These are phyloP conservation scores for Macrotus californicus DNA, from an alignment of 2,113 vertebrate genomes.

Conservation along the genomic window DNA sequence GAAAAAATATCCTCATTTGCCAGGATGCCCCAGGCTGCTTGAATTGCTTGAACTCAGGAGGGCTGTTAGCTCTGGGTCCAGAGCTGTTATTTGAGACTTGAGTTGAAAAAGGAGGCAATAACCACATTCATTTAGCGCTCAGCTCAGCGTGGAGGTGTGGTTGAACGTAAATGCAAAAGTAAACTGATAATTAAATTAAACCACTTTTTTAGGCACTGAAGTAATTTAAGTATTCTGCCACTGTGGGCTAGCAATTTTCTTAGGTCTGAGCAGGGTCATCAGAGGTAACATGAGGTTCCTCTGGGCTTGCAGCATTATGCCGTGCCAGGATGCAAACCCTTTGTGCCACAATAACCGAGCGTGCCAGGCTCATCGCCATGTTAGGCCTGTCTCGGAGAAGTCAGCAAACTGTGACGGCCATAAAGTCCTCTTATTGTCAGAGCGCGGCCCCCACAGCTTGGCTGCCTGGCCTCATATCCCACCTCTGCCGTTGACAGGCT, in stretches of 20 bases:
- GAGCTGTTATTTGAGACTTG: not conserved
- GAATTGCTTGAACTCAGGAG: not conserved
- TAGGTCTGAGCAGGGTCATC: not conserved
- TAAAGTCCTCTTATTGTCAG: not conserved
- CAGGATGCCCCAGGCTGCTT: not conserved
- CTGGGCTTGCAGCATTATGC: not conserved
- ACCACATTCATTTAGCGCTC: not conserved
- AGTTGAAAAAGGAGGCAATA: not conserved
- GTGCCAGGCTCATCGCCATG: rapidly evolving
- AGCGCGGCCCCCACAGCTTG: not conserved
- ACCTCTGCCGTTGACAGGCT: not conserved
- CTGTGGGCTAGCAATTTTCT: not conserved
- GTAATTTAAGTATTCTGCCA: not conserved
- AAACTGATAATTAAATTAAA: not conserved
- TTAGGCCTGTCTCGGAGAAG: not conserved
- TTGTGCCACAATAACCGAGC: not conserved
- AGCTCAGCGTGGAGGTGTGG: not conserved
- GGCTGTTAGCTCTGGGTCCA: not conserved
- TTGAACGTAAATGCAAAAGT: not conserved
- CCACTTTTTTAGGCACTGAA: not conserved
- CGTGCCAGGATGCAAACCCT: not conserved
- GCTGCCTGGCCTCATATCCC: not conserved
- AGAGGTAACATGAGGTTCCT: not conserved
- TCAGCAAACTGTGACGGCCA: not conserved
- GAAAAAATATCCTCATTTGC: not conserved